These are phyloP conservation scores for Sigmodon hispidus DNA, from an alignment of 2,113 vertebrate species.

Conservation along the genomic window DNA sequence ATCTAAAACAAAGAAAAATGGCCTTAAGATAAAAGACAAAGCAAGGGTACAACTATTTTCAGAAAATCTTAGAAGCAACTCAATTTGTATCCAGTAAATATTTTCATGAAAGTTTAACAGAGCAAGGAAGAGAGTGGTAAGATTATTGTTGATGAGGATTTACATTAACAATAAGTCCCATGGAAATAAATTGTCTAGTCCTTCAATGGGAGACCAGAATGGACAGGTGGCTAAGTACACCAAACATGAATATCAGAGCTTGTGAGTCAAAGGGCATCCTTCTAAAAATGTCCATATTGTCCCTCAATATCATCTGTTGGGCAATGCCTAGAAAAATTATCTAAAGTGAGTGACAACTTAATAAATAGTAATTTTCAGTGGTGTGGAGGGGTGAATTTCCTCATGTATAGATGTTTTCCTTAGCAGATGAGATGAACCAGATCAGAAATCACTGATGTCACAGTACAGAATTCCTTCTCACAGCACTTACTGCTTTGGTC, in stretches of 20 bases:
- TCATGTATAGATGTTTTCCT: constrained; percentile 47
- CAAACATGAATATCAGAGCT: constrained; percentile 3
- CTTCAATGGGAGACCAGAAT: background rate
- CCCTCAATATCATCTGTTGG: constrained; percentile 18
- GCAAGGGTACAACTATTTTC: background rate
- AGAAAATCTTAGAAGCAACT: constrained; percentile 30
- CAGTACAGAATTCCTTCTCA: constrained; percentile 30
- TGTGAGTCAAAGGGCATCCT: background rate
- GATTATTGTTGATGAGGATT: background rate
- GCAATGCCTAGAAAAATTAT: constrained; percentile 9
- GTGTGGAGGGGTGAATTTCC: constrained; percentile 19
- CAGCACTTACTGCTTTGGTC: background rate
- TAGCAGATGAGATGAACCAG: constrained; percentile 42
- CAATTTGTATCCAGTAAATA: background rate
- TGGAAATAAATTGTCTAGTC: background rate
- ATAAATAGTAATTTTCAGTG: constrained; percentile 47
- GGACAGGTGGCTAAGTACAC: background rate
- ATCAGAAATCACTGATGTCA: constrained; percentile 48
- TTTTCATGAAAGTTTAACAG: background rate
- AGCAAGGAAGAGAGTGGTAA: background rate
- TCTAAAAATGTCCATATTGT: constrained; percentile 15
- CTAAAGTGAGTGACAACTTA: constrained; percentile 42
- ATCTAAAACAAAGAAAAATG: background rate
- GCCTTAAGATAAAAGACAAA: background rate
- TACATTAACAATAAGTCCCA: background rate